Conservation (phyloP, 2,797 vertebrate genomes). For the Characodon lateralis region DNA sequence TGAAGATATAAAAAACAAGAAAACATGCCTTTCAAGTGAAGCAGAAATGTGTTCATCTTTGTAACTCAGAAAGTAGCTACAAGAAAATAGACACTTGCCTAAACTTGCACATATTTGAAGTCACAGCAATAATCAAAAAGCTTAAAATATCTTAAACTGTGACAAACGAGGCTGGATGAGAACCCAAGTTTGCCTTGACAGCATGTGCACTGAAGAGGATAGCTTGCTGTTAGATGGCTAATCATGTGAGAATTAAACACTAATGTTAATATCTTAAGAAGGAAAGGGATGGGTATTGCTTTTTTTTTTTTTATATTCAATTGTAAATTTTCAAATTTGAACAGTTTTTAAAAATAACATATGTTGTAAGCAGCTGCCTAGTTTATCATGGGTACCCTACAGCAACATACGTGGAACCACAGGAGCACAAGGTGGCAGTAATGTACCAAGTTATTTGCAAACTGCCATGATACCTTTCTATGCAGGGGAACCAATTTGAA, state of each 20-base stretch:
- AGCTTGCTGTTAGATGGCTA: neutral
- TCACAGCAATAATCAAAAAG: neutral
- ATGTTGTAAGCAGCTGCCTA: neutral
- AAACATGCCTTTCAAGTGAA: neutral
- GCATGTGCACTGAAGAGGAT: neutral
- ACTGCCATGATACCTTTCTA: too few relatives aligned
- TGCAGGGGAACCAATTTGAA: too few relatives aligned
- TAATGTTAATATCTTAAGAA: neutral
- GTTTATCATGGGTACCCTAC: neutral
- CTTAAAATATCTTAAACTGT: neutral
- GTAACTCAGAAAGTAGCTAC: neutral
- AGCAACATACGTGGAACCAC: too few relatives aligned
- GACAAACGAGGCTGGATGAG: neutral
- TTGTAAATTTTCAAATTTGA: too few relatives aligned
- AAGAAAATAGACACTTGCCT: neutral
- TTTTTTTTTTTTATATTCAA: too few relatives aligned
- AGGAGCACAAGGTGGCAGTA: too few relatives aligned
- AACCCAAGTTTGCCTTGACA: neutral
- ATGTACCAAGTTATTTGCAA: too few relatives aligned
- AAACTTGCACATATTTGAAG: neutral
- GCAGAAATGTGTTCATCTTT: neutral
- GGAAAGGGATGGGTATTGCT: neutral
- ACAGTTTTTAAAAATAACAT: neutral
- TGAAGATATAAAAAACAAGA: neutral
- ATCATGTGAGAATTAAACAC: neutral